Percentiles rank a stretch among this genome's conserved stretches.
These are phyloP conservation scores for Nothoprocta pentlandii DNA, from an alignment of 2,113 vertebrate genomes.

Conservation along the genomic window DNA sequence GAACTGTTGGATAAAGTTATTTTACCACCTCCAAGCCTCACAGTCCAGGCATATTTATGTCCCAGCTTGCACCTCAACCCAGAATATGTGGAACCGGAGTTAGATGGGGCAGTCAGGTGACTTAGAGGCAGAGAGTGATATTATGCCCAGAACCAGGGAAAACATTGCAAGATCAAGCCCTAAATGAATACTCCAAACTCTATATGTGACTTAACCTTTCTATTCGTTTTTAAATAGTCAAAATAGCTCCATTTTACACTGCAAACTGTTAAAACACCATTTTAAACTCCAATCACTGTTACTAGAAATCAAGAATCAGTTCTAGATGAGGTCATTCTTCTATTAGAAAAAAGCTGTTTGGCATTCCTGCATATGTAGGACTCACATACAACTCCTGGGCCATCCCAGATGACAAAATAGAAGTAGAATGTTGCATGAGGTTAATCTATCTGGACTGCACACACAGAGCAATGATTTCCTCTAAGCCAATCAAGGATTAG, in stretches of 20 bases:
- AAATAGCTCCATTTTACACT: not conserved
- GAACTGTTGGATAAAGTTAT: not conserved
- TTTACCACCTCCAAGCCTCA: not conserved
- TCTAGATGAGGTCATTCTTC: not conserved
- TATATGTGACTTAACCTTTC: not conserved
- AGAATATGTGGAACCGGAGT: fast-evolving
- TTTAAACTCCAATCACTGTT: not conserved
- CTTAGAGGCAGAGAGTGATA: not conserved
- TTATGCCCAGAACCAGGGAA: not conserved
- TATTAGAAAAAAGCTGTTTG: not conserved
- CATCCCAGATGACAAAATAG: slow-evolving; percentile 32
- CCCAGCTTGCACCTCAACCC: not conserved
- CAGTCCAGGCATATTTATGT: not conserved
- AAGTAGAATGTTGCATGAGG: slow-evolving; percentile 6
- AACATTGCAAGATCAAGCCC: not conserved
- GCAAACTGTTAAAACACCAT: not conserved
- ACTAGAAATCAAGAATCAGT: not conserved
- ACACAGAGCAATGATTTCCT: slow-evolving; percentile 50
- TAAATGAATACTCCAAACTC: not conserved
- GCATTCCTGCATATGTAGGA: not conserved
- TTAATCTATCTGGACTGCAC: slow-evolving; percentile 68
- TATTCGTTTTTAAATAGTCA: not conserved
- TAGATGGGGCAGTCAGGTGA: not conserved
- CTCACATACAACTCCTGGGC: not conserved
- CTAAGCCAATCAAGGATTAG: slow-evolving; percentile 72